phyloP scores from a whole-genome alignment of 1,140 invertebrate genomes.

The Drosophila parvula region DNA sequence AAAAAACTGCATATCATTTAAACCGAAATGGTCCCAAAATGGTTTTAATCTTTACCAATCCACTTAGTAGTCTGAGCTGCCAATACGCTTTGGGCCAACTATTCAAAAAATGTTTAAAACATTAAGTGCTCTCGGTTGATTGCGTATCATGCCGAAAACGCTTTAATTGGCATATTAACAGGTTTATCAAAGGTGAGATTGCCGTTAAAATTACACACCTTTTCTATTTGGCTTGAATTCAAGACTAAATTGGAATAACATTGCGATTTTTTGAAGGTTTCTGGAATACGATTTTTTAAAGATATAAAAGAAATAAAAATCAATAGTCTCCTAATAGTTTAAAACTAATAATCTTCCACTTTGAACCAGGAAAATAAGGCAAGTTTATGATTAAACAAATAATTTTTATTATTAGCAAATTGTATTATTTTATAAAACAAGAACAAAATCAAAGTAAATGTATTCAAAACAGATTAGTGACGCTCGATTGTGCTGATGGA shows the following conservation, averaged over 20 bases:
- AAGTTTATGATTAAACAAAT: not conserved
- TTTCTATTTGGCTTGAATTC: not conserved
- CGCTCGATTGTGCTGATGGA: not conserved
- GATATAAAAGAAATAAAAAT: no score
- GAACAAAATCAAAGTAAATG: not conserved
- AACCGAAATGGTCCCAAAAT: slow-evolving; percentile 1
- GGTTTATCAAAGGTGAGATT: slow-evolving; percentile 22
- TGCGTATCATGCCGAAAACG: not conserved
- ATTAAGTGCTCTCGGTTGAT: slow-evolving; percentile 18
- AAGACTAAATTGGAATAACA: not conserved
- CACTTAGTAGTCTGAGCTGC: not conserved
- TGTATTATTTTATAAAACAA: not conserved
- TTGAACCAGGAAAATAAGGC: not conserved
- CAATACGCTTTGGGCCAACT: slow-evolving; percentile 14
- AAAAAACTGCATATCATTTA: slow-evolving; percentile 2
- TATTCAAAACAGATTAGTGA: not conserved
- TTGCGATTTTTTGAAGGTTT: no score
- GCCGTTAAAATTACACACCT: slow-evolving; percentile 12
- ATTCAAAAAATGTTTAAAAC: slow-evolving; percentile 26
- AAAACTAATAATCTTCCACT: no score
- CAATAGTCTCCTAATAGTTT: no score
- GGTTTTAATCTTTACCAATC: not conserved
- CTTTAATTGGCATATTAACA: slow-evolving; percentile 13
- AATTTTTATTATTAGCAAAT: slow-evolving; percentile 6
- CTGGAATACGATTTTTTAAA: no score